These are phyloP conservation scores for Nycticebus coucang DNA, from an alignment of 2,113 vertebrate species.

Conservation along the genomic window DNA sequence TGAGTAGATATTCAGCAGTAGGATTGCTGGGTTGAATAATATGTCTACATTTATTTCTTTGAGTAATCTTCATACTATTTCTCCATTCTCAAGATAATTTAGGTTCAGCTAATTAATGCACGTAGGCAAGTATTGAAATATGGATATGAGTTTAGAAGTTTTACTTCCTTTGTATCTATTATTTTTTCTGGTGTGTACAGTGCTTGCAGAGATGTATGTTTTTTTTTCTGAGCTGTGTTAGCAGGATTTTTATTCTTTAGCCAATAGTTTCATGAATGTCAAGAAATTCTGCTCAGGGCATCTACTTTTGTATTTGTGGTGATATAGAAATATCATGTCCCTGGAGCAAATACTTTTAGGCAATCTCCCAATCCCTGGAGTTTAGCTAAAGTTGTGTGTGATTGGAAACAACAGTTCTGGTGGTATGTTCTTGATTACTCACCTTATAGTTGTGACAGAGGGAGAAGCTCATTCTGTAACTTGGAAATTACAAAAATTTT, in stretches of 20 bases:
- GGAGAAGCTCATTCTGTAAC: neutral
- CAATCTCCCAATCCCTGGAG: neutral
- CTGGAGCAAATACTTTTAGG: neutral
- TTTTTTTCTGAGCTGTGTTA: neutral
- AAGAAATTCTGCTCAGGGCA: neutral
- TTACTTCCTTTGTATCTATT: slow-evolving; percentile 25
- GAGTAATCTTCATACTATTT: no score
- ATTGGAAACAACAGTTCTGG: neutral
- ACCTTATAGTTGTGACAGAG: neutral
- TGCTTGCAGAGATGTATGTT: neutral
- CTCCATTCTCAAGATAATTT: no score
- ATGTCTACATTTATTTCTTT: no score
- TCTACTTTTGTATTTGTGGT: neutral
- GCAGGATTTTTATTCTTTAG: neutral
- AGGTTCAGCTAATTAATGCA: neutral
- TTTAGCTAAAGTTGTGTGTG: neutral
- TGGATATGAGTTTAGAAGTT: neutral
- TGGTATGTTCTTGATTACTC: neutral
- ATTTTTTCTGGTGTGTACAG: neutral
- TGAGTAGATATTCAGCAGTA: no score
- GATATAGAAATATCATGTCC: neutral
- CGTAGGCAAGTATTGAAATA: neutral
- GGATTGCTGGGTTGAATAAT: no score
- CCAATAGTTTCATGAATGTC: neutral
- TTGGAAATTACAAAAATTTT: neutral